Percentiles rank a stretch among this genome's conserved stretches.
Conservation (phyloP, 2,113 vertebrate species). For the Pseudonaja textilis region DNA sequence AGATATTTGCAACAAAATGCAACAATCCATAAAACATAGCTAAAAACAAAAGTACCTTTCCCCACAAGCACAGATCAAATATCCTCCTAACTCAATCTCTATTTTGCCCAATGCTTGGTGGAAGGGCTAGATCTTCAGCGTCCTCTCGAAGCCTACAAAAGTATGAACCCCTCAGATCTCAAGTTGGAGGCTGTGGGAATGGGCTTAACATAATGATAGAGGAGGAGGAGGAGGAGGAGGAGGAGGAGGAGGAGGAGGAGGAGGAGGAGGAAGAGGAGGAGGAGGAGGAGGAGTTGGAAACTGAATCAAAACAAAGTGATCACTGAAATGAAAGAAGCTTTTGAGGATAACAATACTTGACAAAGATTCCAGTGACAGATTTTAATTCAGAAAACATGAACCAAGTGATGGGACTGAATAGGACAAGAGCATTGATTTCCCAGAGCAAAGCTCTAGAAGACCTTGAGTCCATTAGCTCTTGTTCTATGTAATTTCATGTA, state of each 20-base stretch:
- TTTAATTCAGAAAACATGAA: not conserved
- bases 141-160: not conserved
- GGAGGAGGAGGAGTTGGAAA: not conserved
- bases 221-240: not conserved
- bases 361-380: not conserved
- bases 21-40: not conserved
- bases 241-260: not conserved
- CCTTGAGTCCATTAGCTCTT: not conserved
- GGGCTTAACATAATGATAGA: not conserved
- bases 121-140: not conserved
- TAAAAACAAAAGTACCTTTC: not conserved
- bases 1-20: not conserved
- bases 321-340: not conserved
- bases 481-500: not conserved
- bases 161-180: not conserved
- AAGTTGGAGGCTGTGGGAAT: not conserved
- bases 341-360: not conserved
- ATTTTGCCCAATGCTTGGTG: not conserved
- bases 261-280: not conserved
- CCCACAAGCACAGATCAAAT: not conserved
- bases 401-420: not conserved
- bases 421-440: not conserved
- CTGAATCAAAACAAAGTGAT: not conserved
- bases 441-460: not conserved
- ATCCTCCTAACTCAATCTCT: not conserved